Conservation (phyloP, 2,888 invertebrate genomes). For the Drosophila bunnanda region DNA sequence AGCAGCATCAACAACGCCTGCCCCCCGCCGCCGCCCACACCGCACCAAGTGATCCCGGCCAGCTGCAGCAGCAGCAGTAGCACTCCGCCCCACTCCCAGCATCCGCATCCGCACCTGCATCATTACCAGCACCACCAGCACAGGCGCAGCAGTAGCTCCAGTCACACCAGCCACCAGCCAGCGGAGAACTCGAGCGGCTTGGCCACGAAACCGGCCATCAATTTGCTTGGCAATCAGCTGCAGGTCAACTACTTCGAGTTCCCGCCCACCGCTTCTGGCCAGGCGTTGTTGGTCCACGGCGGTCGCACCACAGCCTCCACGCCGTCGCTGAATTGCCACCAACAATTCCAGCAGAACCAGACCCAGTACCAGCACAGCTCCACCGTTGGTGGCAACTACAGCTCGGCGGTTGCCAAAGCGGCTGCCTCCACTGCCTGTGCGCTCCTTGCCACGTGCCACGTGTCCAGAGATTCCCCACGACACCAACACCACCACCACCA, state of each 20-base stretch:
- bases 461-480: constrained; percentile 52
- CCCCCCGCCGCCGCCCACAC: constrained; percentile 82
- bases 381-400: constrained; percentile 41
- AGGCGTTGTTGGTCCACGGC: constrained; percentile 51
- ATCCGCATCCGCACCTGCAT: constrained; percentile 26
- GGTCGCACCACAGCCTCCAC: constrained; percentile 64
- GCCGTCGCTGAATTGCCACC: constrained; percentile 62
- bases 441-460: constrained; percentile 72
- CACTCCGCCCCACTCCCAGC: constrained; percentile 50
- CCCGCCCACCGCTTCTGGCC: constrained; percentile 60
- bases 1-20: constrained; percentile 80
- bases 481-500: constrained; percentile 47
- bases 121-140: constrained; percentile 29
- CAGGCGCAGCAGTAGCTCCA: constrained; percentile 48
- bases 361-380: constrained; percentile 9
- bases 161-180: constrained; percentile 42
- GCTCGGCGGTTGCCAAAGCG: constrained; percentile 67
- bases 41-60: constrained; percentile 62
- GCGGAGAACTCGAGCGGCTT: constrained; percentile 50
- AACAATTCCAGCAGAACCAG: constrained; percentile 16
- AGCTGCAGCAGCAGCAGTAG: constrained; percentile 40
- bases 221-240: constrained; percentile 74
- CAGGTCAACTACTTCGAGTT: constrained; percentile 81
- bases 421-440: constrained; percentile 70
- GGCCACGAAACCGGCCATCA: constrained; percentile 66